Base-by-base conservation (phyloP, 2,888 invertebrate genomes). In the Drosophila anceps region DNA sequence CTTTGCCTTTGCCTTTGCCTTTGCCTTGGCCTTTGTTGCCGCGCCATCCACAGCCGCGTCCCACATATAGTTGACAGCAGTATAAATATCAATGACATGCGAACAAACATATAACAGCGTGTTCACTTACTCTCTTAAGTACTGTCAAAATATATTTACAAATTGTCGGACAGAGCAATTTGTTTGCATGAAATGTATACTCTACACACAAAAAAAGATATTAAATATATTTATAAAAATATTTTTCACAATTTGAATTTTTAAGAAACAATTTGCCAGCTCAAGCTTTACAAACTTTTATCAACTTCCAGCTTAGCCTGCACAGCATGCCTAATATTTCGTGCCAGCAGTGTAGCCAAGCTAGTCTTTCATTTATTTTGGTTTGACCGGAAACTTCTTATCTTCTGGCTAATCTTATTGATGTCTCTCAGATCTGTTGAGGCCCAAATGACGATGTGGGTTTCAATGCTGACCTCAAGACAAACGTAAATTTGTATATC, bases 321-420 rank as follows among this genome's bases (percentile, higher is more conserved):
- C 24, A 15, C 27, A 12, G 53, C 24, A 37, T 37, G 53, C 0
- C 29, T 29, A 13, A 18, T 46, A 44, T 68, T 53, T 33, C 48
- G 12, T 59, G 54, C 69, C 69, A 55, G 35, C 64, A 81, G 54
- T 88, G 84, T 84, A 67, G 27, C 0, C 48, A 39, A 48, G 63
- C 29, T 61, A 44, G 69, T 75, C 73, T 76, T 76, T 74, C 74
- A 70, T 77, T 83, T 81, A 73, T 72, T 80, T 80, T 59, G 72
- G 46, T 59, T 86, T 84, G 88, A 84, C 91, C 92, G 92, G 91
- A 91, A 91, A 91, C 86, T 81, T 84, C 71, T 91, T 91, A 91
- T 91, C 91, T 86, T 64, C 64, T 79, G 82, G 89, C 82, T 89
- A 80, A 92, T 91, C 92, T 91, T 75, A 77, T 75, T 82, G 80